Percentiles rank a stretch among this genome's conserved stretches.
These are phyloP conservation scores for Propithecus perrieri DNA, from an alignment of 2,797 vertebrate genomes.

Conservation along the genomic window DNA sequence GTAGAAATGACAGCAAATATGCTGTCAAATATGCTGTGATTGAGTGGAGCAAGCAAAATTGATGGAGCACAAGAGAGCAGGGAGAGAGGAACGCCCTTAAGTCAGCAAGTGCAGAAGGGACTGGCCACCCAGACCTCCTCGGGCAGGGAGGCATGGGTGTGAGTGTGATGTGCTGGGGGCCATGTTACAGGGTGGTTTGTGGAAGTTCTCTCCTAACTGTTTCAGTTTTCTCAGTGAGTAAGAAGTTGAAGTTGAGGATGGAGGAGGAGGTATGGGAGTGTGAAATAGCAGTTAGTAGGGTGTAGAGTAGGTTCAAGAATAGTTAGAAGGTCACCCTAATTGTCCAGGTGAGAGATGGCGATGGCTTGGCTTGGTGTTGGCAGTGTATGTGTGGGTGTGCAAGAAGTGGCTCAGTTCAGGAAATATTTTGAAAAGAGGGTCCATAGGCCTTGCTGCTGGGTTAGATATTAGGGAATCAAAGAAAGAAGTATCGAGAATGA, in stretches of 20 bases:
- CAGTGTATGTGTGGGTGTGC: rapidly evolving
- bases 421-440: neutral
- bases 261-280: neutral
- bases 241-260: neutral
- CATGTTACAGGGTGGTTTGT: neutral
- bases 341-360: too few species aligned
- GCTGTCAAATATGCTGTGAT: neutral
- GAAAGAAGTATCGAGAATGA: neutral
- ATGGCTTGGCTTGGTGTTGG: too few species aligned
- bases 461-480: neutral
- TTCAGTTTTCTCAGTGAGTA: neutral
- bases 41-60: neutral
- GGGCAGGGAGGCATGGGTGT: too few species aligned
- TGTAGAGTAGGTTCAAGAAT: neutral
- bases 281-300: neutral
- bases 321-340: neutral
- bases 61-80: too few species aligned
- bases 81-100: neutral
- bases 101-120: too few species aligned
- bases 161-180: too few species aligned
- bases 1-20: neutral
- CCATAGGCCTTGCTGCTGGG: neutral
- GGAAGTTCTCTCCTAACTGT: neutral
- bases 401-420: neutral
- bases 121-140: neutral